These are phyloP conservation scores for Centropus unirufus DNA, from an alignment of 2,113 vertebrate genomes.

Conservation along the genomic window DNA sequence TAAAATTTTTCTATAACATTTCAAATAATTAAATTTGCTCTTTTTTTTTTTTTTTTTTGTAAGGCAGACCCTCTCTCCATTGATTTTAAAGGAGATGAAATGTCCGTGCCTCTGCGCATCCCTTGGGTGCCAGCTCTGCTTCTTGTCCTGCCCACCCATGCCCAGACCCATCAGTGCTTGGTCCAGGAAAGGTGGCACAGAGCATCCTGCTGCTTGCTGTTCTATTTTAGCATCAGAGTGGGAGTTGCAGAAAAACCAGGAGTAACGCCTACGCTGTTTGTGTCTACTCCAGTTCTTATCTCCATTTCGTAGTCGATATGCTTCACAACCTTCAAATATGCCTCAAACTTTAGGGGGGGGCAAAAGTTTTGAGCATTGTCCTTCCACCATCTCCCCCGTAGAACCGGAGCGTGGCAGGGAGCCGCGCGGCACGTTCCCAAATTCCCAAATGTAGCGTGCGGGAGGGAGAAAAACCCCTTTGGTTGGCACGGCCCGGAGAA, in stretches of 20 bases:
- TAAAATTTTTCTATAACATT: not conserved
- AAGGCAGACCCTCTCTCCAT: accelerated
- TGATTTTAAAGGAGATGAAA: accelerated
- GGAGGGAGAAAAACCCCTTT: not conserved
- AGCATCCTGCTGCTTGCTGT: not conserved
- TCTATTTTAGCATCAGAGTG: conserved; percentile 46
- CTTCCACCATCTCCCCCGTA: not conserved
- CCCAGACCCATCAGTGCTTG: not conserved
- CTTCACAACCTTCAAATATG: conserved; percentile 32
- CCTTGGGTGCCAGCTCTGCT: not conserved
- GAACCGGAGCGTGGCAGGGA: accelerated
- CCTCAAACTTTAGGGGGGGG: not conserved
- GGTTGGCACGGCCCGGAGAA: not conserved
- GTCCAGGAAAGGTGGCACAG: not conserved
- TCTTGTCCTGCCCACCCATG: accelerated
- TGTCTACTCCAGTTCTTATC: conserved; percentile 38
- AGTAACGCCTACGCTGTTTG: conserved; percentile 49
- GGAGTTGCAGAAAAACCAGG: not conserved
- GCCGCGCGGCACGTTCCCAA: accelerated
- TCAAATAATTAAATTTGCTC: not conserved
- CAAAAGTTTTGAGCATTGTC: accelerated
- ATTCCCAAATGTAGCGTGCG: not conserved
- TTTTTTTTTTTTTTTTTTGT: not conserved
- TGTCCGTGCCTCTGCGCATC: accelerated
- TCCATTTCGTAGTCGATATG: conserved; percentile 6